Conservation (phyloP, 2,888 invertebrate genomes). For the Leucoma salicis region DNA sequence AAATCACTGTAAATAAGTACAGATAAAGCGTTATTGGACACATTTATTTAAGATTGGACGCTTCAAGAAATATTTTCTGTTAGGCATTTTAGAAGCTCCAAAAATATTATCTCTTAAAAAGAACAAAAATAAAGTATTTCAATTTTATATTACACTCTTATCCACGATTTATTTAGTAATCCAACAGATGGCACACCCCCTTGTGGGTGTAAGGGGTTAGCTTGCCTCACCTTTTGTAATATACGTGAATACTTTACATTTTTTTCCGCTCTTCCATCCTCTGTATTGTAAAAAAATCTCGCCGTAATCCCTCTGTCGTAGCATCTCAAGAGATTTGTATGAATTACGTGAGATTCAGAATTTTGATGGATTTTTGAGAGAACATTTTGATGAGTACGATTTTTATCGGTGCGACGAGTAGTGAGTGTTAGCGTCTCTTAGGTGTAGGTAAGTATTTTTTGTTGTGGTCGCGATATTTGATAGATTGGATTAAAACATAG, state of each 20-base stretch:
- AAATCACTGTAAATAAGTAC: background rate
- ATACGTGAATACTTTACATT: conserved; percentile 41
- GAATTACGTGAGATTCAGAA: conserved; percentile 14
- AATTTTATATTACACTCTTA: conserved; percentile 2
- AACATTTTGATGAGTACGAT: background rate
- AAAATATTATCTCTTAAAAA: background rate
- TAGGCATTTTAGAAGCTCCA: background rate
- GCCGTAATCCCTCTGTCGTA: conserved; percentile 36
- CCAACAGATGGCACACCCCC: conserved; percentile 23
- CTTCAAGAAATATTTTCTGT: background rate
- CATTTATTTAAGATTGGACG: too few species aligned
- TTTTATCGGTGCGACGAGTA: background rate
- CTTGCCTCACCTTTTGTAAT: conserved; percentile 39
- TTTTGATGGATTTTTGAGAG: conserved; percentile 12
- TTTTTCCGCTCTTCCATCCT: conserved; percentile 27
- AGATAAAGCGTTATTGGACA: background rate
- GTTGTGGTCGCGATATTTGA: too few species aligned
- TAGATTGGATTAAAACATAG: too few species aligned
- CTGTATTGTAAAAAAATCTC: conserved; percentile 35
- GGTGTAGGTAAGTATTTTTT: too few species aligned
- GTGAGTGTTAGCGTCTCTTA: too few species aligned
- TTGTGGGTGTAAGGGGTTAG: conserved; percentile 31
- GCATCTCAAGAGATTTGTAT: conserved; percentile 24
- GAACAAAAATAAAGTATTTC: background rate
- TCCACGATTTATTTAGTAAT: conserved; percentile 23